Percentiles rank a stretch among this genome's conserved stretches.
Evolutionary conservation across 2,113 vertebrate genomes (phyloP).

Genomic region (Corythornis cristatus): DNA sequence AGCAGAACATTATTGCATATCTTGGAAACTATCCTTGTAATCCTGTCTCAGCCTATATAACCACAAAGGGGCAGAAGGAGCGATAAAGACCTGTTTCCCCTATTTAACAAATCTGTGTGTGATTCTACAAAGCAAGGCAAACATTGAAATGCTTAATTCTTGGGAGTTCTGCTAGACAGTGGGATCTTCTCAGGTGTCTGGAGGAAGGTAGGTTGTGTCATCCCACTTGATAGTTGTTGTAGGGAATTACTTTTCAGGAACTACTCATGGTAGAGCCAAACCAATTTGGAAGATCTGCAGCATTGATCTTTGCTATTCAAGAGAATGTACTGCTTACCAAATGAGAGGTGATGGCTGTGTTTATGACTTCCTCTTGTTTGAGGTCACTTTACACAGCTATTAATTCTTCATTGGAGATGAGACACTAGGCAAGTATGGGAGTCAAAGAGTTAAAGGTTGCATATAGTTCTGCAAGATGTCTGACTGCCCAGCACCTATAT

Average conservation of each 20-base stretch:
- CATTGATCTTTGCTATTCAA: background rate
- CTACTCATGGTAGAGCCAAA: background rate
- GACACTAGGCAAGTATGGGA: background rate
- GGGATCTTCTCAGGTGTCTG: background rate
- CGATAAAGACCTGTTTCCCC: background rate
- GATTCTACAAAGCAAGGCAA: background rate
- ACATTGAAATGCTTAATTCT: background rate
- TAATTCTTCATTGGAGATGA: background rate
- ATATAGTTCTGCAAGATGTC: background rate
- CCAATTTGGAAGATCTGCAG: background rate
- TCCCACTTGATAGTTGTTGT: background rate
- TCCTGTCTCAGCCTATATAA: constrained; percentile 3
- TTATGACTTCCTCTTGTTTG: background rate
- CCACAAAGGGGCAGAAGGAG: constrained; percentile 1
- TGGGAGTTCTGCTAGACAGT: background rate
- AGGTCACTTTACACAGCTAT: background rate
- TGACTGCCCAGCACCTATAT: background rate
- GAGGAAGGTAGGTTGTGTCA: background rate
- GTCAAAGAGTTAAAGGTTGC: background rate
- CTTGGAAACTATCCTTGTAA: constrained; percentile 50
- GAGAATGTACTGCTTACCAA: background rate
- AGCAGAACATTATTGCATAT: constrained; percentile 38
- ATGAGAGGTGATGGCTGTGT: background rate
- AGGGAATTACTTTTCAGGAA: background rate
- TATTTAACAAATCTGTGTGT: background rate